phyloP scores from a whole-genome alignment of 2,797 vertebrate species.

The Philypnodon macrostomus region DNA sequence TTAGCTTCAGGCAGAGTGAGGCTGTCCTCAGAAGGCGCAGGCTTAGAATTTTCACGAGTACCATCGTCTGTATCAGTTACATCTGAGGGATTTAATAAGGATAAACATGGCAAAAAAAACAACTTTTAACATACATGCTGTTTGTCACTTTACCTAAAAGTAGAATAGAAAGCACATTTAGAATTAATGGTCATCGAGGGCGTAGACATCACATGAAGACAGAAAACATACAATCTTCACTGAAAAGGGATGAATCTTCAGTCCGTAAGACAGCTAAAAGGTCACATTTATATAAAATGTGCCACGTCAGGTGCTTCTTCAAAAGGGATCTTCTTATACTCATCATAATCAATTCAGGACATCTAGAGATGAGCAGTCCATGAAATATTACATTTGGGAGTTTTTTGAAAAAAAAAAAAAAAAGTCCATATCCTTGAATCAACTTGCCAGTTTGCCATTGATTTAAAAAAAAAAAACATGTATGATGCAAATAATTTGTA shows the following conservation, averaged over 20 bases:
- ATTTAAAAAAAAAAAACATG: slow-evolving; percentile 24
- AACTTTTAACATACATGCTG: slow-evolving; percentile 95
- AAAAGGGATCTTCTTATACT: slow-evolving; percentile 23
- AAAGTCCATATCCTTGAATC: slow-evolving; percentile 32
- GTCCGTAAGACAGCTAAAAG: slow-evolving; percentile 49
- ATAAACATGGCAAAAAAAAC: slow-evolving; percentile 98
- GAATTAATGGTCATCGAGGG: slow-evolving; percentile 93
- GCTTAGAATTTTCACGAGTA: slow-evolving; percentile 98
- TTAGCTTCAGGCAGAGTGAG: slow-evolving; percentile 72
- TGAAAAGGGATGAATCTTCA: slow-evolving; percentile 80
- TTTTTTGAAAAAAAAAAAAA: slow-evolving; percentile 11
- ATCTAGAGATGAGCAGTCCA: slow-evolving; percentile 29
- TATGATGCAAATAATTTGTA: slow-evolving; percentile 26
- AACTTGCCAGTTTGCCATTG: slow-evolving; percentile 7
- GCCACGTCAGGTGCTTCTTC: slow-evolving; percentile 31
- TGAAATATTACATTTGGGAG: slow-evolving; percentile 1
- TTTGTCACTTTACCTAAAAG: slow-evolving; percentile 90
- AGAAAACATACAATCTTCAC: slow-evolving; percentile 92
- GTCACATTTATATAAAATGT: slow-evolving; percentile 31
- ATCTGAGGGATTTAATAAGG: slow-evolving; percentile 99
- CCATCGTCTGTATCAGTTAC: slow-evolving; percentile 99
- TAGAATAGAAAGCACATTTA: slow-evolving; percentile 94
- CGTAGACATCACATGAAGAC: slow-evolving; percentile 90
- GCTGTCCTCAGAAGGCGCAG: slow-evolving; percentile 88
- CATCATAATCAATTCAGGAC: not conserved